These are phyloP conservation scores for Valencia hispanica DNA, from an alignment of 2,797 vertebrate genomes.

Conservation along the genomic window DNA sequence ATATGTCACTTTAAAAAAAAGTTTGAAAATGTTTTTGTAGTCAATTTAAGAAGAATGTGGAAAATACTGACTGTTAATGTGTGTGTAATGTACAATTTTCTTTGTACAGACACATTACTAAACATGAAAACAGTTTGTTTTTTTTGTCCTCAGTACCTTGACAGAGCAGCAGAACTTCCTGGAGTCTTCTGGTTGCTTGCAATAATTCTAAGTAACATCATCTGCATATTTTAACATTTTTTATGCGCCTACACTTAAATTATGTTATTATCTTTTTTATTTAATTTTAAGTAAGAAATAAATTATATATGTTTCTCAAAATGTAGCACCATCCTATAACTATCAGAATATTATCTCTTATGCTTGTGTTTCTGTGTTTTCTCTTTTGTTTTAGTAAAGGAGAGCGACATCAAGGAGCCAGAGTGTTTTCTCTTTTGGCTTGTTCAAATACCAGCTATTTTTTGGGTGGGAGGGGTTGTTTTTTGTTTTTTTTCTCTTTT, in stretches of 20 bases:
- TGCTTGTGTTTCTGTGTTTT: not conserved
- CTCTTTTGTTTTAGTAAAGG: not conserved
- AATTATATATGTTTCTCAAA: slow-evolving; percentile 1
- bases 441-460: not conserved
- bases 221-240: not conserved
- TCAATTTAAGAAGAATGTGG: not conserved
- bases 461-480: too few species aligned
- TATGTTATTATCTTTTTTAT: not conserved
- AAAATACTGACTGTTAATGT: too few species aligned
- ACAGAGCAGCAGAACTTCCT: not conserved
- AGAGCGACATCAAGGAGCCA: slow-evolving; percentile 10
- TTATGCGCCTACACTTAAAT: not conserved
- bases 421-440: slow-evolving; percentile 19
- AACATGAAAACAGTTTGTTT: not conserved
- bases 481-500: too few species aligned
- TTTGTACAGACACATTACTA: not conserved
- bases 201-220: not conserved
- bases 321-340: not conserved
- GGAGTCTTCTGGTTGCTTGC: not conserved
- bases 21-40: too few species aligned
- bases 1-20: not conserved
- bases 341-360: not conserved
- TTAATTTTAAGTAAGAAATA: not conserved
- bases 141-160: not conserved
- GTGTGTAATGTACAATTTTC: too few species aligned